Percentiles rank a stretch among this genome's conserved stretches.
These are phyloP conservation scores for Trinorchestia longiramus DNA, from an alignment of 1,140 invertebrate genomes.

Conservation along the genomic window DNA sequence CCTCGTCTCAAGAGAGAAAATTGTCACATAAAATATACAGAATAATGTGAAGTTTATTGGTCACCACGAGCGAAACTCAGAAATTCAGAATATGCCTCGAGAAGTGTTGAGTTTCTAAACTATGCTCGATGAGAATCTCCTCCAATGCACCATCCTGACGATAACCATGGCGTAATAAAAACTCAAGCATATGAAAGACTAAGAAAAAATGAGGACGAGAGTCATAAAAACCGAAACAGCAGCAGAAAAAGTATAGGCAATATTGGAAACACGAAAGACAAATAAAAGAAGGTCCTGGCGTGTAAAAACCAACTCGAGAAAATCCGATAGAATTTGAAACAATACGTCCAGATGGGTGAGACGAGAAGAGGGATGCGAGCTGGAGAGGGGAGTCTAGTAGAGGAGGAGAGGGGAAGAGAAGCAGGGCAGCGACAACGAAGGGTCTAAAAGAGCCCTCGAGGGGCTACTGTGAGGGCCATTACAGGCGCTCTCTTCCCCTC, in stretches of 20 bases:
- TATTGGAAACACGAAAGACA: background rate
- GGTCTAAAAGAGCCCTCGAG: background rate
- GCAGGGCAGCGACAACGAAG: background rate
- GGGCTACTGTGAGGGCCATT: constrained; percentile 3
- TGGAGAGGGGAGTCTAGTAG: background rate
- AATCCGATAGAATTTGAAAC: background rate
- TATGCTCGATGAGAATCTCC: too few species aligned
- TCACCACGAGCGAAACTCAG: too few species aligned
- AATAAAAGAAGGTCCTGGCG: background rate
- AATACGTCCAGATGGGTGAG: background rate
- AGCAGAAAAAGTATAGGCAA: background rate
- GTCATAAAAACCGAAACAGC: background rate
- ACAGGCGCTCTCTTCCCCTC: constrained; percentile 12
- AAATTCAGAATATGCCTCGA: too few species aligned
- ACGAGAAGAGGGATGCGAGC: background rate
- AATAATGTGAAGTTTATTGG: too few species aligned
- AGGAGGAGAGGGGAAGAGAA: background rate
- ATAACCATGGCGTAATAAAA: too few species aligned
- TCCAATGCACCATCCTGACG: too few species aligned
- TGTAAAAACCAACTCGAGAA: background rate
- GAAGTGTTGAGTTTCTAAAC: too few species aligned
- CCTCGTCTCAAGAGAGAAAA: too few species aligned
- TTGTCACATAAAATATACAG: too few species aligned
- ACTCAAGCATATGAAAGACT: too few species aligned
- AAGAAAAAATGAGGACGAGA: background rate